Conservation (phyloP, 1,140 invertebrate genomes). For the Drosophila miranda region DNA sequence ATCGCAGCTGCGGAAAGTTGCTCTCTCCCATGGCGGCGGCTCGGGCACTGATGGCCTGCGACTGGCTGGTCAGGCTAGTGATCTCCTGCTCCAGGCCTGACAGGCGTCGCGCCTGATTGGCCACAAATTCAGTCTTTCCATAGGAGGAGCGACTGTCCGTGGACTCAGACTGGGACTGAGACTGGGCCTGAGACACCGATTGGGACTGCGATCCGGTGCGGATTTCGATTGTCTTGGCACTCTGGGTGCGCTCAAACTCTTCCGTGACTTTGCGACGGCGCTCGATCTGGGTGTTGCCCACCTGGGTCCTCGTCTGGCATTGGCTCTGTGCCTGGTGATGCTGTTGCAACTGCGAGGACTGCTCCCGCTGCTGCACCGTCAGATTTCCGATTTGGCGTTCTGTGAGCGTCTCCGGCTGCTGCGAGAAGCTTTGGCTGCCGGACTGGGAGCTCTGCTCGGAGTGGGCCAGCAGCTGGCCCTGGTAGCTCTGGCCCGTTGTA, state of each 20-base stretch:
- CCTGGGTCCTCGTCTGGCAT: constrained; percentile 82
- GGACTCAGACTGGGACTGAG: constrained; percentile 48
- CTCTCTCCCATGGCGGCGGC: constrained; percentile 55
- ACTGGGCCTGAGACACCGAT: constrained; percentile 11
- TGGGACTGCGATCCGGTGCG: constrained; percentile 65
- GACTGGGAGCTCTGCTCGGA: constrained; percentile 62
- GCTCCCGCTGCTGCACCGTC: constrained; percentile 64
- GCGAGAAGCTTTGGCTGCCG: constrained; percentile 58
- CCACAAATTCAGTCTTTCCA: constrained; percentile 81
- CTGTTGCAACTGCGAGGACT: constrained; percentile 63
- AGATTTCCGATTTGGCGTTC: constrained; percentile 60
- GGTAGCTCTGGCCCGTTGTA: constrained; percentile 76
- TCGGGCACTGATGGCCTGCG: constrained; percentile 73
- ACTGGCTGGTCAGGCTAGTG: constrained; percentile 69
- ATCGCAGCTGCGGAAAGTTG: constrained; percentile 69
- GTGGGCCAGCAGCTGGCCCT: constrained; percentile 72
- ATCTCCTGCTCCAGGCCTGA: constrained; percentile 77
- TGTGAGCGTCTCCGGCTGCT: constrained; percentile 63
- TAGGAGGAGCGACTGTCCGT: constrained; percentile 73
- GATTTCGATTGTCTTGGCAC: constrained; percentile 85
- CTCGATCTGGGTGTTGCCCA: constrained; percentile 84
- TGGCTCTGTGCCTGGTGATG: constrained; percentile 64
- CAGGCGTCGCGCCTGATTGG: constrained; percentile 81
- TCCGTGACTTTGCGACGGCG: constrained; percentile 85
- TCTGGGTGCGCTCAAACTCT: constrained; percentile 85